Evolutionary conservation across 2,888 invertebrate genomes (phyloP).

Genomic region (Rhaphigaster nebulosa): DNA sequence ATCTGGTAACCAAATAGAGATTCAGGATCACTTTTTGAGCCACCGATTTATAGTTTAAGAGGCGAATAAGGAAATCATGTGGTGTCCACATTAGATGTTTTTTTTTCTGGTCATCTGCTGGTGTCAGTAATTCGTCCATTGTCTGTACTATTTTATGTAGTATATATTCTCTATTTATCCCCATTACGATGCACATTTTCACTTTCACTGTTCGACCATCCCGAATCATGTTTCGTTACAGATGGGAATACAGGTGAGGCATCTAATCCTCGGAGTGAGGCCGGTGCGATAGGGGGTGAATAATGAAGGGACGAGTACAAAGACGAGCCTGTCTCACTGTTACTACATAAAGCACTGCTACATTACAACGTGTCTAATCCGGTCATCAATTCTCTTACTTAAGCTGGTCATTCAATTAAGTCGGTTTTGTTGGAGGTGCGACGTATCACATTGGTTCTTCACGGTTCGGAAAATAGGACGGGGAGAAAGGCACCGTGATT

Average conservation of each 20-base stretch:
- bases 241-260: background rate
- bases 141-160: background rate
- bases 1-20: too few species aligned
- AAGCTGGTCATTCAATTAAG: conserved; percentile 18
- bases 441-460: background rate
- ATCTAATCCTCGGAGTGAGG: background rate
- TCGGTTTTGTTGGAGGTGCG: background rate
- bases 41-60: too few species aligned
- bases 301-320: background rate
- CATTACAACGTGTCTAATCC: conserved; percentile 2
- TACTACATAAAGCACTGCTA: background rate
- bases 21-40: too few species aligned
- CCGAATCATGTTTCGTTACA: background rate
- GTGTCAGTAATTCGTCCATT: too few species aligned
- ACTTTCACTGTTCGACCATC: background rate
- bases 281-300: background rate
- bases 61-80: too few species aligned
- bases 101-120: too few species aligned
- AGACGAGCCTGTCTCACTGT: background rate
- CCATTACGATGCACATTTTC: background rate
- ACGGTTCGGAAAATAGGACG: conserved; percentile 8
- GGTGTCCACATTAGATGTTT: too few species aligned
- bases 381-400: conserved; percentile 17
- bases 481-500: background rate
- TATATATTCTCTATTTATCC: background rate